Evolutionary conservation across 2,797 vertebrate genomes (phyloP).

Genomic region (Macropodus opercularis): DNA sequence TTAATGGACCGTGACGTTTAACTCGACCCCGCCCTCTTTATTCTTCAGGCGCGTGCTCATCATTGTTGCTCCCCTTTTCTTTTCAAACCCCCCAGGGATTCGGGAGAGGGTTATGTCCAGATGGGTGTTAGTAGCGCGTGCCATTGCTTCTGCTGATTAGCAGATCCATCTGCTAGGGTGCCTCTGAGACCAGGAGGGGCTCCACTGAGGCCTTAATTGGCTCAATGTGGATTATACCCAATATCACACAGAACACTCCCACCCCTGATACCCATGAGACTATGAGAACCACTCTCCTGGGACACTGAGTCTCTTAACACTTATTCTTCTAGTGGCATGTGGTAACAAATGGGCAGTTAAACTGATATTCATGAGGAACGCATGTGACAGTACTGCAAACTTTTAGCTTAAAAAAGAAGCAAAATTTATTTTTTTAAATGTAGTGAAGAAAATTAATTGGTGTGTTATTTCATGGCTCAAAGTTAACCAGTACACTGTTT

Average conservation of each 20-base stretch:
- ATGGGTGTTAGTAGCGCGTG: conserved; percentile 73
- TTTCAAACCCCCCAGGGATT: conserved; percentile 52
- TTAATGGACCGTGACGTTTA: conserved; percentile 74
- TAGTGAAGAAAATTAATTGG: too few relatives aligned
- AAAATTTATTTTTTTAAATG: too few relatives aligned
- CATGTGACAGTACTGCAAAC: too few relatives aligned
- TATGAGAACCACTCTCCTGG: conserved; percentile 58
- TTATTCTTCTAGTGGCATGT: conserved; percentile 53
- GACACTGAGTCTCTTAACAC: conserved; percentile 43
- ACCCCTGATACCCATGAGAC: conserved; percentile 60
- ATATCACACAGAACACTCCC: conserved; percentile 41
- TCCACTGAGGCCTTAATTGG: conserved; percentile 79
- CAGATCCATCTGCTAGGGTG: conserved; percentile 75
- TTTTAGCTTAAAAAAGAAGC: too few relatives aligned
- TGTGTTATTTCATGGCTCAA: too few relatives aligned
- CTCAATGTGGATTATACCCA: conserved; percentile 78
- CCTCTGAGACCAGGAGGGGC: conserved; percentile 64
- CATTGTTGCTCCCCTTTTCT: conserved; percentile 62
- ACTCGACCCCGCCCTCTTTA: conserved; percentile 52
- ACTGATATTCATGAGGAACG: background rate
- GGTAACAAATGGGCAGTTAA: conserved; percentile 19
- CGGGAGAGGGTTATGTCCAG: conserved; percentile 54
- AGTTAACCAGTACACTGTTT: too few relatives aligned
- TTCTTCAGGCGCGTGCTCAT: conserved; percentile 66
- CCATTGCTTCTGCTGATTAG: conserved; percentile 67